Base-by-base conservation (phyloP, 37 sponge, comb jelly and placozoan species). In the Cladorhizidae sp. region DNA sequence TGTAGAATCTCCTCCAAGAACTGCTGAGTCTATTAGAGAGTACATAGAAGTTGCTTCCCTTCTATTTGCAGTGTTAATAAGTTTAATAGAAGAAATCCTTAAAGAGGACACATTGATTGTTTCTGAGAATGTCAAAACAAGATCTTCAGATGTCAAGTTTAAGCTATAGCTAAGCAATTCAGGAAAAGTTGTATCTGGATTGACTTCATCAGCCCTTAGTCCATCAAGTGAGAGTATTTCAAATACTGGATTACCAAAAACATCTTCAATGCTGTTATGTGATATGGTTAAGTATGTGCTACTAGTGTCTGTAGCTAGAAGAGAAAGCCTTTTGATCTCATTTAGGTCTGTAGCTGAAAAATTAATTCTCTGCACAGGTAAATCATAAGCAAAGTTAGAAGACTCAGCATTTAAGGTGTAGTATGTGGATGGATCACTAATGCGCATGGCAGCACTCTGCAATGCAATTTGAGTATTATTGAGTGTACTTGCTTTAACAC, bases 91-190 rank as follows among this genome's bases (percentile, higher is more conserved):
- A 18, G 88, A 14, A n/a, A 93, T 85, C 39, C 52, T 43, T 37
- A 96, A 62, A 0, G 91, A 81, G 39, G 87, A 82, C 9, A 91
- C 96, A 71, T 93, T 86, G 1, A 92, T 69, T 21, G 89, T 91
- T 69, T 95, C 95, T 1, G 86, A 82, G 42, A 95, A 90, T 2
- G 86, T 80, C 26, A 95, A 74, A 33, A 68, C 26, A 0, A 95
- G 82, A 0, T 39, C 59, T 41, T 88, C 91, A 31, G 80, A 69
- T 20, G 91, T 88, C 58, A 95, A 64, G 54, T 91, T 91, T 11
- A 95, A 63, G 29, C 41, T 74, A 74, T 80, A 95, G 23, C 39
- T 45, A 7, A 56, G 22, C 55, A 95, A 72, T 0, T 28, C 18
- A 5, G 95, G 95, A 3, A 18, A 40, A 18, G 83, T 83, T 5